Base-by-base conservation (phyloP, 1,140 invertebrate genomes). In the Bombus pascuorum region DNA sequence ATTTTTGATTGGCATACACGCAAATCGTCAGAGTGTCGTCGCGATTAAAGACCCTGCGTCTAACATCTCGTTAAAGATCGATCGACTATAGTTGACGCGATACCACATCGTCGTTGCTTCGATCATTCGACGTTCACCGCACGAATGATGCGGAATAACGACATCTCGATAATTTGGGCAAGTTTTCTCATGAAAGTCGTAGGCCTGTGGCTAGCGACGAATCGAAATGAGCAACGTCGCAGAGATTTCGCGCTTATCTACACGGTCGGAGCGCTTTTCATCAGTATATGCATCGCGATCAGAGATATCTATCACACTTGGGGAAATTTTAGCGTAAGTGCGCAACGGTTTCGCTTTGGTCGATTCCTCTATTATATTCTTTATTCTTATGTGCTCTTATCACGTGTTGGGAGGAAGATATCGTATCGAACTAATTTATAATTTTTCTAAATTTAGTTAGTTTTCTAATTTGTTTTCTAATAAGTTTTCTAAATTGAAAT, bases 261-360 rank as follows among this genome's bases (percentile, higher is more conserved):
- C 53, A 85, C 86, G 4, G 2, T 87, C 12, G 18, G 18, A 0
- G 13, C 73, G 3, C 1, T 86, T 1, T 12, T 39, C 0, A 8
- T 73, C 8, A 53, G 57, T 5, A 12, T 80, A 3, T 66, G 22
- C 28, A 39, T 82, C 15, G 73, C 70, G n/a, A 0, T 6, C 0
- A 72, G 79, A 3, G 89, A 91, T 18, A 5, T 90, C 6, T 91
- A 91, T 12, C 39, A 75, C 1, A 25, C 28, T 25, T 76, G 70
- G 68, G 74, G 65, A 1, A 81, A 91, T 15, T 77, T 89, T 57
- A 37, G 66, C 28, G 90, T 91, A 25, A 91, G 90, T 91, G 13
- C 4, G n/a, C 12, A 2, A 32, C 10, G 28, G 6, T 37, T 9
- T 70, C 9, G 34, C 15, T 34, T 68, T 37, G 28, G 13, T 37